A percentile compares a stretch with the other conserved stretches of the same genome.
Conservation (phyloP, 2,797 vertebrate genomes). For the Sylvia borin region DNA sequence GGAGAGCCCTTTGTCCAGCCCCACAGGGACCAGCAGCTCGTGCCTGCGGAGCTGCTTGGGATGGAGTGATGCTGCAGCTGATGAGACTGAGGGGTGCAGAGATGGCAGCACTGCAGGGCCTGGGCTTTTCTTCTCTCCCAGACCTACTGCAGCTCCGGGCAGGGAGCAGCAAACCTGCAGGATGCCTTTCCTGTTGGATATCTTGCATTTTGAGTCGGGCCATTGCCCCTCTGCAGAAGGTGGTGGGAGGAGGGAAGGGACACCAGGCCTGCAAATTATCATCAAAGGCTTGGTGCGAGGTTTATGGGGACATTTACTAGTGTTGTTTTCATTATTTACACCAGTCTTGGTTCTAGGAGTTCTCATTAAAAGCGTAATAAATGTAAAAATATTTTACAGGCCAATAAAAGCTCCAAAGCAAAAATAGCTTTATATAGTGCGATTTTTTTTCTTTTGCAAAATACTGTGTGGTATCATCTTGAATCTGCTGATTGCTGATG, state of each 20-base stretch:
- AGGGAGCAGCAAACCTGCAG: not conserved
- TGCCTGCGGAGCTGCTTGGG: not conserved
- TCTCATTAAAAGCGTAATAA: constrained; percentile 84
- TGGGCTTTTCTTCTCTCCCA: not conserved
- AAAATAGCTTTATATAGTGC: constrained; percentile 80
- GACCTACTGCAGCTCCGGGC: not conserved
- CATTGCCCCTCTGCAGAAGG: constrained; percentile 32
- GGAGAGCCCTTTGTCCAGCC: not conserved
- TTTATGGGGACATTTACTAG: constrained; percentile 84
- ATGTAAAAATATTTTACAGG: constrained; percentile 86
- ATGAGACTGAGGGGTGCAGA: not conserved
- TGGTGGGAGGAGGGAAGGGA: constrained; percentile 58
- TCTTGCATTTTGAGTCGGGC: not conserved
- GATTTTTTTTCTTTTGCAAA: constrained; percentile 68
- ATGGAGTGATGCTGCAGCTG: not conserved
- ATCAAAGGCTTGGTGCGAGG: constrained; percentile 83
- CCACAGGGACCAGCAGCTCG: rapidly evolving
- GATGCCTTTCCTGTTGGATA: constrained; percentile 28
- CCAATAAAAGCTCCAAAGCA: constrained; percentile 81
- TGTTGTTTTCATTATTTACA: constrained; percentile 84
- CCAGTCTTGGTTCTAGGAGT: constrained; percentile 81
- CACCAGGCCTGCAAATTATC: constrained; percentile 74
- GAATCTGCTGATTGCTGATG: constrained; percentile 64
- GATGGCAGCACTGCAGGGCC: rapidly evolving
- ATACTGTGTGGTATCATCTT: constrained; percentile 74